A percentile compares a stretch with the other conserved stretches of the same genome.
These are phyloP conservation scores for Palloptera scutellata DNA, from an alignment of 2,888 invertebrate species.

Conservation along the genomic window DNA sequence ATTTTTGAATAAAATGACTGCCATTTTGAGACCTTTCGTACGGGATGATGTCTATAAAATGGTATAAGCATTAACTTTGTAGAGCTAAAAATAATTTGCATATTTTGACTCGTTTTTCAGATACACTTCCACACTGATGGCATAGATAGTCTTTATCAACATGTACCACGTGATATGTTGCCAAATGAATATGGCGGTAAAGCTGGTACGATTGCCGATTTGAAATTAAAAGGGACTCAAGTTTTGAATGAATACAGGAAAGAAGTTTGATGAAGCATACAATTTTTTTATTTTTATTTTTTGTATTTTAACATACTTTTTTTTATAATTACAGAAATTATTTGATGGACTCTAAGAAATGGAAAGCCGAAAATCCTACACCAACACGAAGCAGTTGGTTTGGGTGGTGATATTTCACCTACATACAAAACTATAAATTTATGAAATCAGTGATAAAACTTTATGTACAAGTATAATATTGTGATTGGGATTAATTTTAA, in stretches of 20 bases:
- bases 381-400: conserved; percentile 46
- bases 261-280: not conserved
- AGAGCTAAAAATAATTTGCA: not conserved
- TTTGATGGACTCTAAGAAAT: conserved; percentile 68
- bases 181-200: conserved; percentile 38
- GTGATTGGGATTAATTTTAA: too few relatives aligned
- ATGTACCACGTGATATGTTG: conserved; percentile 68
- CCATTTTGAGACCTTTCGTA: conserved; percentile 70
- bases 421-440: not conserved
- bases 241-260: conserved; percentile 46
- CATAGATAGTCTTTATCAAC: conserved; percentile 68
- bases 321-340: conserved; percentile 65
- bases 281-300: not conserved
- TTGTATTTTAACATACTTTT: not conserved
- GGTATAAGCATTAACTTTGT: conserved; percentile 13
- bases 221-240: conserved; percentile 66
- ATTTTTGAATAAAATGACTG: conserved; percentile 69
- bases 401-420: conserved; percentile 20
- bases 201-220: conserved; percentile 47
- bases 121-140: conserved; percentile 68
- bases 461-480: too few relatives aligned
- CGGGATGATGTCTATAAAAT: conserved; percentile 35
- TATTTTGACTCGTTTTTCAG: conserved; percentile 60
- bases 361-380: conserved; percentile 67
- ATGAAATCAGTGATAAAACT: too few relatives aligned